Conservation (phyloP, 2,797 vertebrate species). For the Manis pentadactyla region DNA sequence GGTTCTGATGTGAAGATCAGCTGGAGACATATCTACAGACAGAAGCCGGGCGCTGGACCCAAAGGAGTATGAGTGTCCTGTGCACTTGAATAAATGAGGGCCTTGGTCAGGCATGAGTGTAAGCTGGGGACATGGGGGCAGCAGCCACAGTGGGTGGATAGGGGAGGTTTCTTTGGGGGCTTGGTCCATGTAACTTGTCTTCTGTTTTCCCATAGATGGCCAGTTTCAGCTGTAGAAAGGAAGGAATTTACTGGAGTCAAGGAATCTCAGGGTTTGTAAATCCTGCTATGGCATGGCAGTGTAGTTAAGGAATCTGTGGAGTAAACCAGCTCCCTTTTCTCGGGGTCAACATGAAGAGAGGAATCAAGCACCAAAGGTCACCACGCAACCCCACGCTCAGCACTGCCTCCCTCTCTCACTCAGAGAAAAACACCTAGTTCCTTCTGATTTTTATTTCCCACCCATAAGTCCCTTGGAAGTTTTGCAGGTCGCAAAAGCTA, state of each 20-base stretch:
- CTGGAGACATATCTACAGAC: neutral
- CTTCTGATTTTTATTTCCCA: neutral
- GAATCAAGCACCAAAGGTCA: neutral
- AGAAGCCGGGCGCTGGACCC: neutral
- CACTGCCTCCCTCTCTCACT: neutral
- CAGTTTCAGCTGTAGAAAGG: slow-evolving; percentile 8
- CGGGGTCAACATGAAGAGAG: neutral
- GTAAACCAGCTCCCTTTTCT: neutral
- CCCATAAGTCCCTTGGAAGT: neutral
- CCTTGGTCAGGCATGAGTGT: neutral
- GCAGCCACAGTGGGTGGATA: neutral
- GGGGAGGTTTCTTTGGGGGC: neutral
- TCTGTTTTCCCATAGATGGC: neutral
- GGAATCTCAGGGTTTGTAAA: neutral
- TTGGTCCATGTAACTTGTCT: neutral
- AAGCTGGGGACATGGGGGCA: neutral
- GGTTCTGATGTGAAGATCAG: neutral
- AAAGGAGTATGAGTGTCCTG: neutral
- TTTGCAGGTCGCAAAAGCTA: neutral
- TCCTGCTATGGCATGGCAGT: neutral
- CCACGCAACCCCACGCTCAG: neutral
- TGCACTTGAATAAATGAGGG: neutral
- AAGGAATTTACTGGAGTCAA: neutral
- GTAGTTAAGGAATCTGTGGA: neutral
- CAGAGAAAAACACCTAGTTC: neutral